Evolutionary conservation across 2,797 vertebrate species (phyloP), one percentile per base, ranked within the genome.

Genomic region (Thaleichthys pacificus): DNA sequence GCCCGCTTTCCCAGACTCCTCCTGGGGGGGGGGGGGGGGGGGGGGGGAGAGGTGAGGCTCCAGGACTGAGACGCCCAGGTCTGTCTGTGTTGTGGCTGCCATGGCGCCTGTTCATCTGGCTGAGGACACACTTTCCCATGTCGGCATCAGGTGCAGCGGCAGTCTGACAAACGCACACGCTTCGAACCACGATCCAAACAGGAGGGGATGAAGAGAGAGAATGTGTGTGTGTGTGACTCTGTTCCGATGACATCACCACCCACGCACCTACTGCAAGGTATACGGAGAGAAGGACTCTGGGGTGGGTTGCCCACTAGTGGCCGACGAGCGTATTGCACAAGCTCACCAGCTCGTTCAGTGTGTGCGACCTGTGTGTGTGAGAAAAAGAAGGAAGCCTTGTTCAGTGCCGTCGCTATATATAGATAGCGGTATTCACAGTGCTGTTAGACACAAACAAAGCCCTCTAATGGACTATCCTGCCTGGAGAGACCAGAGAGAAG

Each of bases 241-340:
- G 1, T 51, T 19, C 49, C 49, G 17, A 17, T 14, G 47, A 28
- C 42, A 22, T 51, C 24, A 24, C 49, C 24, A 51, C 65, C 22
- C 42, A 47, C n/a, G 8, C 26, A 32, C 5, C 28, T 5, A 21
- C 21, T 14, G 14, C 26, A 58, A 22, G 28, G 26, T 49, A 32
- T 26, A 56, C 51, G 12, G n/a, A 12, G 28, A 32, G 12, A 4
- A 42, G 3, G 9, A 3, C 21, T 61, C 51, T 57, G 15, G 7
- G 64, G 19, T 65, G n/a, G 63, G 71, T 71, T 81, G 75, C 79
- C 57, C 38, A 71, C 79, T 74, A 76, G 79, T 69, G 80, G 21
- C 17, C 1, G 7, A 38, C 26, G 24, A 42, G 35, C 9, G 49
- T 5, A 78, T 24, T 68, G 15, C 74, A 22, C 22, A 54, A 66